Evolutionary conservation across 2,797 vertebrate species (phyloP), one percentile per base, ranked within the genome.

Genomic region (Hypotaenidia okinawae): DNA sequence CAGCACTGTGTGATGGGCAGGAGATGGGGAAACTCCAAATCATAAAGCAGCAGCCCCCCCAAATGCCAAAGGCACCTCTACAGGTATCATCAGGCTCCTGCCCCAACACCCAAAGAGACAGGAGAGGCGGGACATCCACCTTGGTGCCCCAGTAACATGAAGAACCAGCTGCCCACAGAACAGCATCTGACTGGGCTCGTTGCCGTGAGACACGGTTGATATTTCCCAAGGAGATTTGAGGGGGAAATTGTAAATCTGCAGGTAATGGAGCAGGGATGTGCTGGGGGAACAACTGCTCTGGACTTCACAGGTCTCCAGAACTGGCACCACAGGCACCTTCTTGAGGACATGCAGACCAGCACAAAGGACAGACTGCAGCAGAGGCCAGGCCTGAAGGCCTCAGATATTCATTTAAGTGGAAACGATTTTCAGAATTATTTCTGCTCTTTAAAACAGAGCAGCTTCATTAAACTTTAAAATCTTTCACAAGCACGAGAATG

Each of bases 381-480:
- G 25, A 82, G 43, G 16, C 30, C 59, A 61, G 49, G 35, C 3
- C 32, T 47, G 47, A 47, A 47, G 47, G 22, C 47, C 47, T n/a
- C 59, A 80, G 55, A 66, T 33, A 80, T 62, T 58, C 59, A 85
- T 81, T 89, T 55, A 74, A 87, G 72, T 15, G 4, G 72, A 76
- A 69, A 70, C 62, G 14, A 69, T 84, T 47, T 78, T 51, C 73
- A 49, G 76, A 76, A 75, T 19, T 52, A 79, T n/a, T 89, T 85
- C 75, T 77, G 11, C 32, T 58, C 35, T 86, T 89, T 43, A 63
- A 68, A 68, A 62, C 1, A 3, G 57, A 94, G 16, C 16, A 6
- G 21, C 35, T 70, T 73, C 51, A 75, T 93, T 90, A 82, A 93
- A 87, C 30, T 88, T 88, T 86, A 91, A 93, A 74, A 32, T 14